These are phyloP conservation scores for Tolypeutes matacus DNA, from an alignment of 2,797 vertebrate genomes.

Conservation along the genomic window DNA sequence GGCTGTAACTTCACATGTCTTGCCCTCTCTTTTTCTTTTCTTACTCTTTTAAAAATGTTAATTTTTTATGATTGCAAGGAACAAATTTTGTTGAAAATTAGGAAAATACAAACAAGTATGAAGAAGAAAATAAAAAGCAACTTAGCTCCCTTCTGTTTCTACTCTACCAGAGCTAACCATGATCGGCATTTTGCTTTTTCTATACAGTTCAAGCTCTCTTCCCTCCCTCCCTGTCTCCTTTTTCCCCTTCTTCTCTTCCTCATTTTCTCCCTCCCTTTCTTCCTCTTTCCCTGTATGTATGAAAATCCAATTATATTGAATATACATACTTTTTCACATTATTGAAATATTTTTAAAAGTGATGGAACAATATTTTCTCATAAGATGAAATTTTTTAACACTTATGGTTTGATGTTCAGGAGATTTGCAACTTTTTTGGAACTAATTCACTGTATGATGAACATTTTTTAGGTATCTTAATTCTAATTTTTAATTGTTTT, in stretches of 20 bases:
- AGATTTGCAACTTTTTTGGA: not conserved
- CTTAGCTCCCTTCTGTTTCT: too few relatives aligned
- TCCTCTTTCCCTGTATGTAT: not conserved
- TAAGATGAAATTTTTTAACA: not conserved
- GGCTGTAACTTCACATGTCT: not conserved
- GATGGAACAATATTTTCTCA: not conserved
- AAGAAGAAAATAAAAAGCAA: not conserved
- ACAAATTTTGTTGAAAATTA: not conserved
- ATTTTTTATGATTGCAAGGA: not conserved
- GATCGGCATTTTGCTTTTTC: not conserved
- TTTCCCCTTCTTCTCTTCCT: not conserved
- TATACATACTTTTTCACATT: not conserved
- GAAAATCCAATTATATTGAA: constrained; percentile 8
- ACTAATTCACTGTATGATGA: not conserved
- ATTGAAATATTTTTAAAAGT: not conserved
- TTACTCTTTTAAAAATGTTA: not conserved
- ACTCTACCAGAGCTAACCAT: too few relatives aligned
- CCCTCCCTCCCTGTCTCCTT: too few relatives aligned
- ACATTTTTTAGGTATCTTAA: not conserved
- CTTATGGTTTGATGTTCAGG: not conserved
- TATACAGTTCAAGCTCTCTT: not conserved
- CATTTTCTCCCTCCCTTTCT: not conserved
- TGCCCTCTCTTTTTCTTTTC: not conserved
- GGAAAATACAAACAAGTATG: not conserved
- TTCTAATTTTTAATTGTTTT: not conserved